Conservation (phyloP, 2,113 vertebrate species). For the Pseudolaguvia tuberculata region DNA sequence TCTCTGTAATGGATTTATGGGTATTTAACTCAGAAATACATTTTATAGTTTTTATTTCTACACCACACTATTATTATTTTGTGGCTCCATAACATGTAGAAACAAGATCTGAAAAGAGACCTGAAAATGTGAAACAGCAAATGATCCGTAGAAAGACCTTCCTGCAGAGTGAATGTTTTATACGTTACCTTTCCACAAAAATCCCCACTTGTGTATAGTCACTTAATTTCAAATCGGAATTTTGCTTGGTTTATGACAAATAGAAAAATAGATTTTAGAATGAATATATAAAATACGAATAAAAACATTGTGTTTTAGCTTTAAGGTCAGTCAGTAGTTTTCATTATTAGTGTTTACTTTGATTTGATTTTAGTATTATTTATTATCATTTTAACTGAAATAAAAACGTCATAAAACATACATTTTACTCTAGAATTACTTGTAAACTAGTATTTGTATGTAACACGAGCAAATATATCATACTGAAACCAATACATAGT, state of each 20-base stretch:
- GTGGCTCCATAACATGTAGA: constrained; percentile 22
- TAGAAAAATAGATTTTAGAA: background rate
- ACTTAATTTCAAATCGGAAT: no score
- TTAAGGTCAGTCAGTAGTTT: background rate
- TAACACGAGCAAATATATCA: no score
- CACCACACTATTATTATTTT: background rate
- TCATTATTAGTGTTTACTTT: background rate
- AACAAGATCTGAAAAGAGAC: constrained; percentile 26
- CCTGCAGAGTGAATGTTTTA: no score
- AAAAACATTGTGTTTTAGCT: background rate
- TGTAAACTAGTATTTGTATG: no score
- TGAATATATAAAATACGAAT: no score
- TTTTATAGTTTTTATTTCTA: background rate
- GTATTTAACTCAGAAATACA: background rate
- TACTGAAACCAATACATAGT: no score
- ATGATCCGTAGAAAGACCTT: constrained; percentile 30
- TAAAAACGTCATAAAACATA: background rate
- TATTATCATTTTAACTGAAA: background rate
- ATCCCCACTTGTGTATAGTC: no score
- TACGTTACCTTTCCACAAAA: no score
- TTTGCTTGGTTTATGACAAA: background rate
- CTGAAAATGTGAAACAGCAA: background rate
- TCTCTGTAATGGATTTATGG: no score
- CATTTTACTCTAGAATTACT: no score
- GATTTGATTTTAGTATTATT: background rate